These are phyloP conservation scores for Eurytoma californica DNA, from an alignment of 2,888 invertebrate species.

Conservation along the genomic window DNA sequence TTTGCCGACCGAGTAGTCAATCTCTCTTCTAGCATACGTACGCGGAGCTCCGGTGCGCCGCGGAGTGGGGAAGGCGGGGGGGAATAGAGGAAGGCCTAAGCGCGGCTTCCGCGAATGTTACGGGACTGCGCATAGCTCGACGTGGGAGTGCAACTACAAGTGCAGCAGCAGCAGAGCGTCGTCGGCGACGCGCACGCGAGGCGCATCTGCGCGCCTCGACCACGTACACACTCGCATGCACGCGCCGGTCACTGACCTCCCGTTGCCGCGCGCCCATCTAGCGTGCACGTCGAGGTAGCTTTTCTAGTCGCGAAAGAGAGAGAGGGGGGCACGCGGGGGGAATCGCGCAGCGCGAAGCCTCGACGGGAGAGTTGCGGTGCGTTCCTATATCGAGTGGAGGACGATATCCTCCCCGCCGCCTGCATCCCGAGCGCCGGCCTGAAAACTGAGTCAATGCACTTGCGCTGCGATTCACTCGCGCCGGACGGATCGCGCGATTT, in stretches of 20 bases:
- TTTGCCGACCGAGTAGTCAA: conserved; percentile 26
- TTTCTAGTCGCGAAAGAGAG: conserved; percentile 24
- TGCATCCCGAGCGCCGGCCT: no score
- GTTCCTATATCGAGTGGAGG: background rate
- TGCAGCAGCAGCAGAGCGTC: conserved; percentile 60
- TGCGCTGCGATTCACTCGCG: background rate
- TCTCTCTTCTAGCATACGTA: background rate
- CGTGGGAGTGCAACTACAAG: conserved; percentile 72
- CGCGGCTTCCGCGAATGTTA: conserved; percentile 72
- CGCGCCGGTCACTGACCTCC: conserved; percentile 60
- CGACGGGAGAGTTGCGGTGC: background rate
- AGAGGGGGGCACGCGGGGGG: background rate
- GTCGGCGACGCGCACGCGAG: conserved; percentile 32
- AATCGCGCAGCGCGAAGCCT: background rate
- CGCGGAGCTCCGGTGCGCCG: background rate
- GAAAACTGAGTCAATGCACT: conserved; percentile 16
- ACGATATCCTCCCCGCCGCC: no score
- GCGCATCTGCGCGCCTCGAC: conserved; percentile 30
- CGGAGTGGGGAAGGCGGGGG: conserved; percentile 20
- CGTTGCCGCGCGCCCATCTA: background rate
- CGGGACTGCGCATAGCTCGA: conserved; percentile 72
- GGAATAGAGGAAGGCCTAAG: conserved; percentile 33
- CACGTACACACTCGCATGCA: conserved; percentile 42
- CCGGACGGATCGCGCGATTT: no score
- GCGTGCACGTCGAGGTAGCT: conserved; percentile 28